A percentile compares a stretch with the other conserved stretches of the same genome.
Conservation (phyloP, 1,140 invertebrate genomes). For the Pogonomyrmex barbatus region DNA sequence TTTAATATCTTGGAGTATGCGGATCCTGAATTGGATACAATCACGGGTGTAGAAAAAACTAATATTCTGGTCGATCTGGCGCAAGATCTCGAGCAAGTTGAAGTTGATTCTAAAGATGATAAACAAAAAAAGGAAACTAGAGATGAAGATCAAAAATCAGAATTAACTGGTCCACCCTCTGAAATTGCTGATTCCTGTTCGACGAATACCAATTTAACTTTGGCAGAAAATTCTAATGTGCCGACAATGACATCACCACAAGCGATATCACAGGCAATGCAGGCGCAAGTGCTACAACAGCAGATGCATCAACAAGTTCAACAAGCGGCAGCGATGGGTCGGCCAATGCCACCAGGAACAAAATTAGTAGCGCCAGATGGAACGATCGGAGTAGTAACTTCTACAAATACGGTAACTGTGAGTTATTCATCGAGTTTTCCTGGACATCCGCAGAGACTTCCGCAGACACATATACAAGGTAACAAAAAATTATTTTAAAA, state of each 20-base stretch:
- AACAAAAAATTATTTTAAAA: not conserved
- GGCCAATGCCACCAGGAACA: slow-evolving; percentile 88
- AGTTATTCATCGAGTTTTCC: slow-evolving; percentile 87
- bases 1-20: slow-evolving; percentile 98
- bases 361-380: slow-evolving; percentile 88
- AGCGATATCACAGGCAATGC: slow-evolving; percentile 74
- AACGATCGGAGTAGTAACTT: slow-evolving; percentile 88
- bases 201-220: slow-evolving; percentile 67
- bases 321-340: slow-evolving; percentile 87
- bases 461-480: slow-evolving; percentile 83
- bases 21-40: slow-evolving; percentile 95
- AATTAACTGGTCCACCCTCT: slow-evolving; percentile 68
- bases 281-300: slow-evolving; percentile 82
- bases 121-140: slow-evolving; percentile 86
- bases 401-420: slow-evolving; percentile 88
- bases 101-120: slow-evolving; percentile 87
- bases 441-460: slow-evolving; percentile 82
- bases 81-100: slow-evolving; percentile 90
- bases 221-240: slow-evolving; percentile 75
- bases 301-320: slow-evolving; percentile 88
- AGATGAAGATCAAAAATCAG: slow-evolving; percentile 80
- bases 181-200: slow-evolving; percentile 71
- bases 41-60: slow-evolving; percentile 90
- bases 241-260: slow-evolving; percentile 73
- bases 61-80: slow-evolving; percentile 90